phyloP scores from a whole-genome alignment of 2,888 invertebrate genomes.

The Carcina quercana region DNA sequence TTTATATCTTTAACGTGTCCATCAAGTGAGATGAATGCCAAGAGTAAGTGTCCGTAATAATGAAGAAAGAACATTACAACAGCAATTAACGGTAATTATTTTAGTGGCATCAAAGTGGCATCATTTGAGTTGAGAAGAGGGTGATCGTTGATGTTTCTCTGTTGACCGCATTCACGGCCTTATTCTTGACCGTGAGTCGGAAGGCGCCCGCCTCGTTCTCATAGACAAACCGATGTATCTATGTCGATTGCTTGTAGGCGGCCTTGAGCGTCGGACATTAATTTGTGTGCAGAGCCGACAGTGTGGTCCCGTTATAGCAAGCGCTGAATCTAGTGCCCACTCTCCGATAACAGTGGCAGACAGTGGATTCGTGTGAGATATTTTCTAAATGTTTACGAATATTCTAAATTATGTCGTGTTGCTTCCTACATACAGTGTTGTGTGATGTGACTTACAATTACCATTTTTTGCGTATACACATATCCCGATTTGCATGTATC shows the following conservation, averaged over 20 bases:
- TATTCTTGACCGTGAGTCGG: conserved; percentile 56
- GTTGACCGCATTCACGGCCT: conserved; percentile 58
- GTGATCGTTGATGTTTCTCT: conserved; percentile 9
- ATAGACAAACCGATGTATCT: conserved; percentile 68
- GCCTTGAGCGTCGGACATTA: conserved; percentile 69
- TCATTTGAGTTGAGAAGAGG: conserved; percentile 5
- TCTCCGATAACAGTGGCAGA: conserved; percentile 39
- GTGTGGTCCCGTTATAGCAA: conserved; percentile 59
- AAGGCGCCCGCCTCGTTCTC: conserved; percentile 61
- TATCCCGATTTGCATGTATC: too few species aligned
- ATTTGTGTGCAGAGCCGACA: conserved; percentile 67
- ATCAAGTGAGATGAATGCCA: too few species aligned
- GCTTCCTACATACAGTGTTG: too few species aligned
- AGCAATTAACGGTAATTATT: too few species aligned
- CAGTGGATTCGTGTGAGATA: conserved; percentile 21
- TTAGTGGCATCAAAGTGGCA: conserved; percentile 4
- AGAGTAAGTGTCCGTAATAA: too few species aligned
- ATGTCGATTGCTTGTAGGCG: conserved; percentile 71
- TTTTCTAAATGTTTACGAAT: too few species aligned
- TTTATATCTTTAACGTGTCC: too few species aligned
- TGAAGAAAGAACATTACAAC: too few species aligned
- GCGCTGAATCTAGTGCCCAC: conserved; percentile 54
- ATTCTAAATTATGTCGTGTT: too few species aligned
- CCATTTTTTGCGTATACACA: too few species aligned
- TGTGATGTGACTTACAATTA: too few species aligned